Percentiles rank a stretch among this genome's conserved stretches.
Conservation (phyloP, 1,140 invertebrate genomes). For the Onthophagus taurus region DNA sequence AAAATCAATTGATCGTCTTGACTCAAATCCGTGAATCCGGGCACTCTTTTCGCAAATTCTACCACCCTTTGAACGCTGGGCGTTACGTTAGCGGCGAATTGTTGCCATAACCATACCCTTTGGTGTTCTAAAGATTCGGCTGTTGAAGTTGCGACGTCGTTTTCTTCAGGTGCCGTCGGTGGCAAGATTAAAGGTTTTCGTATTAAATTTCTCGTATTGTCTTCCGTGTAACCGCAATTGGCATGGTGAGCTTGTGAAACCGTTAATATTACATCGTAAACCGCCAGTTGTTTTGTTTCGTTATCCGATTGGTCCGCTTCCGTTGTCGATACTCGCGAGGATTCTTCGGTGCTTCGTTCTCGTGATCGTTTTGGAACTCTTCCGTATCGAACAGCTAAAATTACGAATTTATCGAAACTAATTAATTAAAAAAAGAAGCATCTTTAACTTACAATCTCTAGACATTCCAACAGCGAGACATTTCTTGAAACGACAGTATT, state of each 20-base stretch:
- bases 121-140: conserved; percentile 56
- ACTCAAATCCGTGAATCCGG: conserved; percentile 75
- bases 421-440: not conserved
- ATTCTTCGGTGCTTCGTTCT: conserved; percentile 49
- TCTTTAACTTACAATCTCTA: conserved; percentile 80
- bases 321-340: conserved; percentile 35
- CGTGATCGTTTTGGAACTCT: conserved; percentile 88
- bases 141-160: conserved; percentile 52
- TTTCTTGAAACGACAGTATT: conserved; percentile 98
- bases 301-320: conserved; percentile 34
- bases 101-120: conserved; percentile 66
- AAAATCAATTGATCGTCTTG: conserved; percentile 92
- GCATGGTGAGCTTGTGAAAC: conserved; percentile 84
- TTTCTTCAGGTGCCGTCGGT: conserved; percentile 32
- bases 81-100: conserved; percentile 67
- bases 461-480: conserved; percentile 97
- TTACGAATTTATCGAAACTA: conserved; percentile 7
- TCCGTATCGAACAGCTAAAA: conserved; percentile 88
- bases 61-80: conserved; percentile 85
- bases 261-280: conserved; percentile 79
- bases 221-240: conserved; percentile 85
- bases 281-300: conserved; percentile 47
- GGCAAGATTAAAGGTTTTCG: conserved; percentile 63
- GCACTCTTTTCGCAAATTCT: conserved; percentile 87
- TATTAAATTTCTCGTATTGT: conserved; percentile 61